These are phyloP conservation scores for Zonitis immaculata DNA, from an alignment of 2,888 invertebrate species.

Conservation along the genomic window DNA sequence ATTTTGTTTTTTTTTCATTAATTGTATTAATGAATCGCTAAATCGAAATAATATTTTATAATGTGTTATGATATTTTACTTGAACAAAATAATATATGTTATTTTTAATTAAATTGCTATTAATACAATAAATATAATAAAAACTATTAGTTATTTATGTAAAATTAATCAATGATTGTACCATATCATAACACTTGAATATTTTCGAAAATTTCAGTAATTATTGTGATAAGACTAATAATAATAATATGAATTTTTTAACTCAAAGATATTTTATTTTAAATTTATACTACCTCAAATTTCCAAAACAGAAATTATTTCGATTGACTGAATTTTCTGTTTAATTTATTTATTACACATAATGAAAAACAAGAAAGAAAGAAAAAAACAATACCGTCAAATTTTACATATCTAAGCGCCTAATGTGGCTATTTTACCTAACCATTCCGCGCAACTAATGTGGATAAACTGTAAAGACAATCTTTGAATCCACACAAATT, in stretches of 20 bases:
- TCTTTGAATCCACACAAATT: conserved; percentile 22
- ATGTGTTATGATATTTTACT: conserved; percentile 20
- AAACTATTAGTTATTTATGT: too few relatives aligned
- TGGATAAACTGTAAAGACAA: conserved; percentile 27
- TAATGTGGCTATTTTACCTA: conserved; percentile 15
- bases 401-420: conserved; percentile 26
- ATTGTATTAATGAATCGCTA: too few relatives aligned
- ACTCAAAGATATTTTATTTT: too few relatives aligned
- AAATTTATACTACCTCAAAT: background rate
- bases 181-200: conserved; percentile 16
- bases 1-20: background rate
- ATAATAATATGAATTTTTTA: too few relatives aligned
- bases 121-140: too few relatives aligned
- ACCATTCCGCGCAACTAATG: conserved; percentile 13
- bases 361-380: background rate
- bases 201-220: background rate
- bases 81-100: too few relatives aligned
- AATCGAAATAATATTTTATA: too few relatives aligned
- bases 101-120: too few relatives aligned
- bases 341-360: background rate
- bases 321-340: background rate
- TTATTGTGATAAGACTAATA: too few relatives aligned
- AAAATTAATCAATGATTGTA: conserved; percentile 20
- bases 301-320: background rate
- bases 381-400: conserved; percentile 22